Percentiles rank a stretch among this genome's conserved stretches.
phyloP scores from a whole-genome alignment of 2,113 vertebrate species.

The Larimichthys polyactis region DNA sequence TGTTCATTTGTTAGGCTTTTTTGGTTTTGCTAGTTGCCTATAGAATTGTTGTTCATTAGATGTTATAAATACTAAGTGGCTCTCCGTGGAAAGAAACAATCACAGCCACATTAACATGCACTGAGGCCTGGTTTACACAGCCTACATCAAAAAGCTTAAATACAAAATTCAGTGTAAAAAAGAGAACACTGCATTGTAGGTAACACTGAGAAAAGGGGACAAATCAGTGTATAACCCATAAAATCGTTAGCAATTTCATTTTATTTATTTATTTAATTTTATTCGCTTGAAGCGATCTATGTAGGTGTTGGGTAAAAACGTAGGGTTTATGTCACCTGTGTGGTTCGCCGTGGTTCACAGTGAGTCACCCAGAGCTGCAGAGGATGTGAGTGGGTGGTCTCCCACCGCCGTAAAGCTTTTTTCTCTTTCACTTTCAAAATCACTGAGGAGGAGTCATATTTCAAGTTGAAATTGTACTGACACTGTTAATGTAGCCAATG shows the following conservation, averaged over 20 bases:
- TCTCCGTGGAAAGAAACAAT: neutral
- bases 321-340: conserved; percentile 53
- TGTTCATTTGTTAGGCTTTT: conserved; percentile 53
- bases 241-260: conserved; percentile 22
- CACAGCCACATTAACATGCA: neutral
- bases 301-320: conserved; percentile 2
- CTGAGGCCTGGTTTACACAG: neutral
- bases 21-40: conserved; percentile 12
- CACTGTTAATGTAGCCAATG: neutral
- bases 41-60: conserved; percentile 26
- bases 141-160: neutral
- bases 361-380: conserved; percentile 62
- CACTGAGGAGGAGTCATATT: neutral
- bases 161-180: neutral
- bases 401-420: conserved; percentile 31
- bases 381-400: conserved; percentile 69
- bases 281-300: neutral
- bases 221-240: conserved; percentile 4
- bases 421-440: conserved; percentile 73
- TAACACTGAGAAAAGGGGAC: neutral
- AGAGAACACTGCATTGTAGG: neutral
- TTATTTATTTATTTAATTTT: neutral
- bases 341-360: conserved; percentile 40
- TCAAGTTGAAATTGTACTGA: neutral
- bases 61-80: conserved; percentile 9